phyloP scores from a whole-genome alignment of 2,888 invertebrate genomes.

The Synergus laeviventris region DNA sequence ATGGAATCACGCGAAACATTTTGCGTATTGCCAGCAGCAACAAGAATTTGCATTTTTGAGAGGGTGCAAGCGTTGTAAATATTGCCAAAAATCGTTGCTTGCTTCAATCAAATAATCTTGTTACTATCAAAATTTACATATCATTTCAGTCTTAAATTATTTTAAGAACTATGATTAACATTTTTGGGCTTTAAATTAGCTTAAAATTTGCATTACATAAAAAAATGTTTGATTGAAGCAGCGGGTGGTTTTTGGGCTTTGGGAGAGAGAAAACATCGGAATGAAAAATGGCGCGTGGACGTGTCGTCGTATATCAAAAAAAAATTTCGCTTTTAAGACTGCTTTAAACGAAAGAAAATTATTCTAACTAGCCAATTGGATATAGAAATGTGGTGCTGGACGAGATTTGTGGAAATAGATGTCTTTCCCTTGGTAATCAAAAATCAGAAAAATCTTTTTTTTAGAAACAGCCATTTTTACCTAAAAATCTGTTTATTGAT shows the following conservation, averaged over 20 bases:
- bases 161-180: no score
- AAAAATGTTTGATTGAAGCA: constrained; percentile 9
- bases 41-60: constrained; percentile 34
- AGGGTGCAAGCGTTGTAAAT: constrained; percentile 35
- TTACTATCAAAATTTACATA: not conserved
- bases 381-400: constrained; percentile 62
- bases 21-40: constrained; percentile 12
- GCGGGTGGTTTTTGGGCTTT: constrained; percentile 7
- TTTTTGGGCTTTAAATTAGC: no score
- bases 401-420: constrained; percentile 48
- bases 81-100: constrained; percentile 63
- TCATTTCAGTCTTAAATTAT: not conserved
- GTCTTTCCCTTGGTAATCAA: not conserved
- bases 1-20: constrained; percentile 16
- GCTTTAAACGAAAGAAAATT: constrained; percentile 63
- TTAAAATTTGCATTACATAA: not conserved
- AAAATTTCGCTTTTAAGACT: constrained; percentile 60
- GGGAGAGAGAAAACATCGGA: constrained; percentile 36
- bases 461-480: not conserved
- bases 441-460: not conserved
- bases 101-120: not conserved
- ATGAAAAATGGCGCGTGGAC: constrained; percentile 42
- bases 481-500: constrained; percentile 4
- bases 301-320: constrained; percentile 38
- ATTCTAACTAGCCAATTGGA: constrained; percentile 38